Conservation (phyloP, 2,888 invertebrate species). For the Napeogenes sylphis region DNA sequence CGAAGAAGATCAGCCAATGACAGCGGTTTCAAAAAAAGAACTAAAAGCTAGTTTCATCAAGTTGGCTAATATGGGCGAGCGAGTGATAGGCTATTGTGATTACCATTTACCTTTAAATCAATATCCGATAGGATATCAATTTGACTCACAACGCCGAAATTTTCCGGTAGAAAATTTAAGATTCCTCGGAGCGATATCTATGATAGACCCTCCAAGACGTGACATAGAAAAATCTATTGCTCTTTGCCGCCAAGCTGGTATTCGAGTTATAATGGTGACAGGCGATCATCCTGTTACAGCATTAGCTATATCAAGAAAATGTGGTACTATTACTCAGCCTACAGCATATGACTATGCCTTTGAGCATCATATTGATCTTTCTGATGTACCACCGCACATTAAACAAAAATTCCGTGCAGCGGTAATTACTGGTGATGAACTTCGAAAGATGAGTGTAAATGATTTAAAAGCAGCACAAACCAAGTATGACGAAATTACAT, state of each 20-base stretch:
- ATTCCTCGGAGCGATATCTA: conserved; percentile 81
- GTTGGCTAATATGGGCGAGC: conserved; percentile 90
- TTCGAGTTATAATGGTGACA: conserved; percentile 85
- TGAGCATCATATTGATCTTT: conserved; percentile 73
- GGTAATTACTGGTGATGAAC: conserved; percentile 71
- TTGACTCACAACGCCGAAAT: conserved; percentile 79
- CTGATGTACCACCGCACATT: conserved; percentile 71
- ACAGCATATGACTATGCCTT: conserved; percentile 85
- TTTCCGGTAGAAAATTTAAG: conserved; percentile 81
- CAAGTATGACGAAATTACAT: conserved; percentile 83
- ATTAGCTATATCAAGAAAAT: conserved; percentile 82
- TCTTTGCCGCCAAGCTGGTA: conserved; percentile 83
- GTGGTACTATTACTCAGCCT: conserved; percentile 80
- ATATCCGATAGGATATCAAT: conserved; percentile 74
- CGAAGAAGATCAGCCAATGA: conserved; percentile 73
- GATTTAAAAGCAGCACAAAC: conserved; percentile 78
- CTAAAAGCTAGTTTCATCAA: conserved; percentile 83
- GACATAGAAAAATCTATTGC: conserved; percentile 82
- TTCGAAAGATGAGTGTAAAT: conserved; percentile 74
- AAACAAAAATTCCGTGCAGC: conserved; percentile 59
- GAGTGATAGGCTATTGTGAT: conserved; percentile 91
- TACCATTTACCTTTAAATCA: conserved; percentile 73
- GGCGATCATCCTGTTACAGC: conserved; percentile 87
- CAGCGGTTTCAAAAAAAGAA: conserved; percentile 65
- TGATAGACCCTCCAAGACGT: conserved; percentile 84